Evolutionary conservation across 2,113 vertebrate species (phyloP).

Genomic region (Apodemus sylvaticus): DNA sequence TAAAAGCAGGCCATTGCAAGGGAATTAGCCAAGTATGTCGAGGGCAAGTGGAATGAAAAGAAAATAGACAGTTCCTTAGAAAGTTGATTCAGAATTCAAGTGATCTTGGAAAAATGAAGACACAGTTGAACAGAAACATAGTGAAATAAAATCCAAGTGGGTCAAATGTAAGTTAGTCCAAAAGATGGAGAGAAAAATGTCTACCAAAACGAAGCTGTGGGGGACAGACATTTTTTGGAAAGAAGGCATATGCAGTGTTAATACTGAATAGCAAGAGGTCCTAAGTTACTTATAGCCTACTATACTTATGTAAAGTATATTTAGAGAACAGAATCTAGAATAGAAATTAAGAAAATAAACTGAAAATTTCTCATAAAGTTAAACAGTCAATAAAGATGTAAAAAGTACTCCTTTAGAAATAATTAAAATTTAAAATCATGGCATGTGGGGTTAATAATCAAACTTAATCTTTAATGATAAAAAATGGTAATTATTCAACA

Average conservation of each 20-base stretch:
- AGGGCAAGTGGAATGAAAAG: neutral
- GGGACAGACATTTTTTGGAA: neutral
- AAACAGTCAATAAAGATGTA: slow-evolving; percentile 34
- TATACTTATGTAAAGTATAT: neutral
- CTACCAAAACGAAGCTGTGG: neutral
- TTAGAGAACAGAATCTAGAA: neutral
- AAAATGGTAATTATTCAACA: neutral
- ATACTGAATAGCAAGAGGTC: neutral
- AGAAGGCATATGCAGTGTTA: neutral
- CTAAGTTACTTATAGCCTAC: neutral
- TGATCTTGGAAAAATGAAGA: slow-evolving; percentile 48
- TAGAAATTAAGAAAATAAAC: neutral
- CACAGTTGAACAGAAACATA: slow-evolving; percentile 21
- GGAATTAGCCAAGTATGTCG: neutral
- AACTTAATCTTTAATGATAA: slow-evolving; percentile 28
- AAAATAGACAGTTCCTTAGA: neutral
- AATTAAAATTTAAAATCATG: slow-evolving; percentile 36
- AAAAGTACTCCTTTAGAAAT: slow-evolving; percentile 3
- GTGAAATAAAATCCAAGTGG: slow-evolving; percentile 15
- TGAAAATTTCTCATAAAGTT: slow-evolving; percentile 34
- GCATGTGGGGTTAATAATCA: neutral
- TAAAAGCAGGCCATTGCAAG: neutral
- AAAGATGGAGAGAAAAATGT: neutral
- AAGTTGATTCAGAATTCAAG: slow-evolving; percentile 14
- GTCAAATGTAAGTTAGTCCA: neutral